Evolutionary conservation across 2,797 vertebrate genomes (phyloP), one percentile per base, ranked within the genome.

Genomic region (Acridotheres tristis): DNA sequence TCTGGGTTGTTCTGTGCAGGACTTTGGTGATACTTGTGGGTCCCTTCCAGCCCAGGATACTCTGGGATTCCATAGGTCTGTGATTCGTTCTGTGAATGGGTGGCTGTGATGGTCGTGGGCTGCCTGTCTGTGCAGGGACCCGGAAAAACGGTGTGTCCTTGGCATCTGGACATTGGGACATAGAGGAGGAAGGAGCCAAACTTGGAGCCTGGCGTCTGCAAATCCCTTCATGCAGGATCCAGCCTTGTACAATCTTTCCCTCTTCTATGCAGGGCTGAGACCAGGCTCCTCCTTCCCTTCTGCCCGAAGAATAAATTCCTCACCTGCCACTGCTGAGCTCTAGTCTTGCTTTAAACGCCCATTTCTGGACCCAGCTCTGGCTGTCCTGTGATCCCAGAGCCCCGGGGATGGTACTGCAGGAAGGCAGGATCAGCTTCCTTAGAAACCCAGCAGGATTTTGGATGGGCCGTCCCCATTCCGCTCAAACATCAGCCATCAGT

Each of bases 401-500:
- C 17, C 29, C 1, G 23, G 13, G 61, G 5, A 15, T 9, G 47
- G 34, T 57, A 23, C 29, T 5, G 21, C 3, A 40, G 11, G 10
- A 18, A 54, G 38, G 34, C 53, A 50, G 23, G 4, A 17, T 5
- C 30, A 15, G 0, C 40, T 43, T 13, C 40, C 27, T 5, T 1
- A 3, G 36, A 43, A 65, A 32, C 26, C 25, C 71, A 12, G 43
- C 16, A 8, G 50, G n/a, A 21, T 30, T 63, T 63, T 0, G 11
- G 68, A 50, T 26, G 23, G 21, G 45, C 16, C 7, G 1, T 11
- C 29, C 40, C 32, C 1, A 0, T 32, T 16, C 63, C 0, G 0
- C n/a, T 55, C 27, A 1, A 1, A 13, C 47, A 38, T 13, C 73
- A 40, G 48, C 17, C 0, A 21, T 45, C 45, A 45, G 1, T 4